Conservation (phyloP, 2,888 invertebrate species). For the Lymantria monacha region DNA sequence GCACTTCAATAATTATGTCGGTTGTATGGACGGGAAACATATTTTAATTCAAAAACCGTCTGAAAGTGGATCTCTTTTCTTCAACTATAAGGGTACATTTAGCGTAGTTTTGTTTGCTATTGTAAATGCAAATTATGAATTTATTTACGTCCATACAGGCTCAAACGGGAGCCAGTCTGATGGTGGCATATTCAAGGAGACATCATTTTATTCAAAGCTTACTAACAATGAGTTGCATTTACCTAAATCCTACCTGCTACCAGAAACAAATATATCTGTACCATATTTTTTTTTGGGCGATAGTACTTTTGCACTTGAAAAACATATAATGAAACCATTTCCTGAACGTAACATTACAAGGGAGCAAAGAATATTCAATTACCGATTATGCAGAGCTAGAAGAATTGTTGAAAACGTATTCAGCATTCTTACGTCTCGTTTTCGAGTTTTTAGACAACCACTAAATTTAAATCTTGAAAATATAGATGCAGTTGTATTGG, state of each 20-base stretch:
- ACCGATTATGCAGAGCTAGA: slow-evolving; percentile 12
- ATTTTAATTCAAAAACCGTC: slow-evolving; percentile 23
- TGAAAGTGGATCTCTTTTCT: slow-evolving; percentile 21
- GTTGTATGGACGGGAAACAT: slow-evolving; percentile 28
- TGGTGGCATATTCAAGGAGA: background rate
- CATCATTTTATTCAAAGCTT: background rate
- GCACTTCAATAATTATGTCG: slow-evolving; percentile 22
- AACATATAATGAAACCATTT: slow-evolving; percentile 9
- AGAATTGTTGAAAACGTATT: slow-evolving; percentile 8
- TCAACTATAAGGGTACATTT: slow-evolving; percentile 28
- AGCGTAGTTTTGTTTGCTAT: slow-evolving; percentile 24
- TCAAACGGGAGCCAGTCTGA: slow-evolving; percentile 1
- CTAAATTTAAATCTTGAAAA: too few species aligned
- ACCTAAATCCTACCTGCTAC: background rate
- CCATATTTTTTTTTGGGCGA: slow-evolving; percentile 20
- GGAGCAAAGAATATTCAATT: too few species aligned
- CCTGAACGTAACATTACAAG: too few species aligned
- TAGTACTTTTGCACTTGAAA: slow-evolving; percentile 9
- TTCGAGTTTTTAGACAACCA: too few species aligned
- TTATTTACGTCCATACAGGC: slow-evolving; percentile 19
- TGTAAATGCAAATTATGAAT: slow-evolving; percentile 24
- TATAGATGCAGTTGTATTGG: too few species aligned
- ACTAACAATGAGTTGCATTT: background rate
- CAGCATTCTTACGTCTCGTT: too few species aligned
- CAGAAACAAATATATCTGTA: background rate